Percentiles rank a stretch among this genome's conserved stretches.
Conservation (phyloP, 1,140 invertebrate genomes). For the Planococcus citri region DNA sequence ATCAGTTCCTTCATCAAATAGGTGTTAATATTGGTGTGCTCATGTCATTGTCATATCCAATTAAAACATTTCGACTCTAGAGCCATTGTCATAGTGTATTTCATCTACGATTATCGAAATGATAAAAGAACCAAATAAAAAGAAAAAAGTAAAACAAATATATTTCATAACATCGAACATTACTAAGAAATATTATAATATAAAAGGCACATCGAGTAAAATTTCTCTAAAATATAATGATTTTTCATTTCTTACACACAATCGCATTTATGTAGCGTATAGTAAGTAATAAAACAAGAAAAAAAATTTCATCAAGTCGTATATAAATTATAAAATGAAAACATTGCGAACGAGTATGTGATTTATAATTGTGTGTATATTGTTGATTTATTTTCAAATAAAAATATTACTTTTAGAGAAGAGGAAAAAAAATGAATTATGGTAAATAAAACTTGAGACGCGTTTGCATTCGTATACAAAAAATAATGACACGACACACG, state of each 20-base stretch:
- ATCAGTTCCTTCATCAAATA: no score
- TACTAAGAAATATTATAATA: not conserved
- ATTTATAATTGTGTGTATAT: not conserved
- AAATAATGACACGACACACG: not conserved
- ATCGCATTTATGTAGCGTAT: not conserved
- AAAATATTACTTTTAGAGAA: not conserved
- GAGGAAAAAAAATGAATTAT: not conserved
- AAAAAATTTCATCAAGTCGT: no score
- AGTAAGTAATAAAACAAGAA: no score
- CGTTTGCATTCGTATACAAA: not conserved
- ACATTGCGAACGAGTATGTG: not conserved
- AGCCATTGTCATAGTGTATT: no score
- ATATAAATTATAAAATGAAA: no score
- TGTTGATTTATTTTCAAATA: not conserved
- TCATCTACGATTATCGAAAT: no score
- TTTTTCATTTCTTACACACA: not conserved
- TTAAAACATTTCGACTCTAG: no score
- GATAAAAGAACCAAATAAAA: not conserved
- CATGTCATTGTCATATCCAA: no score
- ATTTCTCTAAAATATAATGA: not conserved
- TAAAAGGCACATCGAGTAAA: not conserved
- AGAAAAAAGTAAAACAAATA: not conserved
- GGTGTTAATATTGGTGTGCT: no score
- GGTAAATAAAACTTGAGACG: not conserved
- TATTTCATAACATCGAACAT: slow-evolving; percentile 3